Base-by-base conservation (phyloP, 2,797 vertebrate genomes). In the Luscinia luscinia region DNA sequence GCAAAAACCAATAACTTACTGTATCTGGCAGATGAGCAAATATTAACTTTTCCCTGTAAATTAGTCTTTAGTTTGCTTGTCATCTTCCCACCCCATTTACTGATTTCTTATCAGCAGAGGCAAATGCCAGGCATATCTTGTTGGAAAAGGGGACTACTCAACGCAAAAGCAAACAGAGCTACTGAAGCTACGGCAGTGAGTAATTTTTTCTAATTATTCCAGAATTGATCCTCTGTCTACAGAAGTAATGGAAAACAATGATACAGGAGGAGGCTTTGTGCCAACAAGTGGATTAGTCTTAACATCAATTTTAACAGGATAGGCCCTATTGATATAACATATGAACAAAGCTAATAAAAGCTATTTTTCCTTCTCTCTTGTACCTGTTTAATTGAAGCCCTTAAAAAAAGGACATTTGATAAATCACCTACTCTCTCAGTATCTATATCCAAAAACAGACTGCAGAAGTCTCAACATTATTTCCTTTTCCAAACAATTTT, bases 41-140 rank as follows among this genome's bases (percentile, higher is more conserved):
- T 95, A 96, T 94, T 95, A 95, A 95, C 93, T 94, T 96, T 84
- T 64, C 72, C 72, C 58, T 90, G 30, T 72, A 87, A 93, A 90
- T 87, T 72, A 88, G 67, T 48, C 64, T 89, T 87, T 68, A 67
- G 78, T 95, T 95, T 95, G 81, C 92, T 90, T 2, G 18, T 84
- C 90, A 61, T 87, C 88, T 95, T 95, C 93, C 92, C 57, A 76
- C 64, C 70, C 88, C 81, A 63, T 96, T 94, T 94, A 73, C 80
- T 2, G 8, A 24, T 89, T 90, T 90, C 90, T 95, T 96, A 95
- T 96, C 90, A 82, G 93, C 84, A 87, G 90, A 89, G 87, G 68
- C 84, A 93, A 95, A 94, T 77, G 88, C 94, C 80, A 89, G 75
- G 77, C 80, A 12, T 91, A 95, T 92, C 88, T 95, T 57, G 0